These are phyloP conservation scores for Cricetomys ansorgei DNA, from an alignment of 2,113 vertebrate genomes.

Conservation along the genomic window DNA sequence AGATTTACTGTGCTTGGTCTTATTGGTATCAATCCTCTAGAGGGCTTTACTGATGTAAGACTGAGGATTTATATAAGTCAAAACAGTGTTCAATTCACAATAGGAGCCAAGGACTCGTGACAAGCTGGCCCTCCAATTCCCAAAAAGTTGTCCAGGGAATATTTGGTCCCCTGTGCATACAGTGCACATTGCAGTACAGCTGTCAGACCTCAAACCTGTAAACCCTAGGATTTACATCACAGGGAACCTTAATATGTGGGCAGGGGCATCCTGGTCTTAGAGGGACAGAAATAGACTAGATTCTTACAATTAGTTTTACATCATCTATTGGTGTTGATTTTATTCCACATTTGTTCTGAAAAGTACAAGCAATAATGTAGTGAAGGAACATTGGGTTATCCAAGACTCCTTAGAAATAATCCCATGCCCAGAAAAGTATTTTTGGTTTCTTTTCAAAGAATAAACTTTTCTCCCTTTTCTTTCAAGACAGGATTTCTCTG, in stretches of 20 bases:
- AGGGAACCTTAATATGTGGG: background rate
- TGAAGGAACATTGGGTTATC: background rate
- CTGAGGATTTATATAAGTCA: background rate
- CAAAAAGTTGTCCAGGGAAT: no score
- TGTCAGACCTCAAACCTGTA: background rate
- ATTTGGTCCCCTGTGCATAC: background rate
- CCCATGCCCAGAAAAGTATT: background rate
- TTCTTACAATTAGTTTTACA: background rate
- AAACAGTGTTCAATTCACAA: background rate
- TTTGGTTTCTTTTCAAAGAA: background rate
- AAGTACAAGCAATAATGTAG: background rate
- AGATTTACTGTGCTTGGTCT: background rate
- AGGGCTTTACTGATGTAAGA: background rate
- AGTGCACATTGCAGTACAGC: background rate
- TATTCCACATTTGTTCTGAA: background rate
- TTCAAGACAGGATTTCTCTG: no score
- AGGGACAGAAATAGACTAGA: background rate
- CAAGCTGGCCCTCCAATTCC: background rate
- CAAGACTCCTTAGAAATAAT: background rate
- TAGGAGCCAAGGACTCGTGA: background rate
- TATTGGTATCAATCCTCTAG: background rate
- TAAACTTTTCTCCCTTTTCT: no score
- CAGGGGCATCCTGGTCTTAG: background rate
- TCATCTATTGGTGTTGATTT: background rate
- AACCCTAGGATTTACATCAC: background rate